phyloP scores from a whole-genome alignment of 2,888 invertebrate genomes.

The Tanypteryx hageni region DNA sequence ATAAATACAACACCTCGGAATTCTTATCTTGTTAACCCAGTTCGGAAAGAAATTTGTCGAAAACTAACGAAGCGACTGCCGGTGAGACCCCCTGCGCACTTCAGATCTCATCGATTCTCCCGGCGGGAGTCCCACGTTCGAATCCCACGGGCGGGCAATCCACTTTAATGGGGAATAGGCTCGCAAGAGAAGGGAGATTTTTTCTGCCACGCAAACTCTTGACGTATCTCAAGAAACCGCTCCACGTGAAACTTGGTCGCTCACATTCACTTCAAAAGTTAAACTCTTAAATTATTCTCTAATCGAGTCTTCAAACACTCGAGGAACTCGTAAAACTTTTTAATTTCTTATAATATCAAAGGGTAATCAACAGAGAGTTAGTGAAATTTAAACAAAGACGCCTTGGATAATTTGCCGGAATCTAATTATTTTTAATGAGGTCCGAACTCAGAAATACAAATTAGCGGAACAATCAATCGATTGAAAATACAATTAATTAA shows the following conservation, averaged over 20 bases:
- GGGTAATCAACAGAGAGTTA: neutral
- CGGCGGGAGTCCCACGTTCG: neutral
- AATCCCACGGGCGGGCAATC: neutral
- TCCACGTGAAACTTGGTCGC: neutral
- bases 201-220: neutral
- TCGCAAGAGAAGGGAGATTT: neutral
- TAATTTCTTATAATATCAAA: neutral
- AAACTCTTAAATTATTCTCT: neutral
- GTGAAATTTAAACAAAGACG: neutral
- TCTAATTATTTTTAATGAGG: too few species aligned
- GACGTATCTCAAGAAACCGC: neutral
- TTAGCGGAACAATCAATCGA: too few species aligned
- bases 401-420: neutral
- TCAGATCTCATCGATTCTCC: neutral
- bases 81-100: neutral
- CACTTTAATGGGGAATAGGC: neutral
- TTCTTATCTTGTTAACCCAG: constrained; percentile 18
- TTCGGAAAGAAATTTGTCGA: constrained; percentile 5
- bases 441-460: too few species aligned
- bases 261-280: neutral
- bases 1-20: neutral
- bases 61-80: neutral
- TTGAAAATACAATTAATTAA: too few species aligned
- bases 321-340: neutral
- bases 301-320: neutral